These are phyloP conservation scores for Stylophora pistillata DNA, from an alignment of 64 coral and sea anemone genomes.

Conservation along the genomic window DNA sequence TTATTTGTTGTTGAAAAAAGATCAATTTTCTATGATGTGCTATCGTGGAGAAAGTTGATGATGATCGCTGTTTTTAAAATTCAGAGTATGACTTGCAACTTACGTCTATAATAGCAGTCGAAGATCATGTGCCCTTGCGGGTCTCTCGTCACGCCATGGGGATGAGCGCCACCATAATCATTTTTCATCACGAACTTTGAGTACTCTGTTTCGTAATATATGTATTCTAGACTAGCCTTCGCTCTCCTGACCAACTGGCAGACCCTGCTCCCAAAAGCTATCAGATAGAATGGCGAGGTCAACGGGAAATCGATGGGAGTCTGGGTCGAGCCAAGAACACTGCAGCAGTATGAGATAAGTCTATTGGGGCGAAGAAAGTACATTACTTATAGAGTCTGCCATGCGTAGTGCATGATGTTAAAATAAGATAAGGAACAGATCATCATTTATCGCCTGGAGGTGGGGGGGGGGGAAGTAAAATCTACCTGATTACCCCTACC, in stretches of 20 bases:
- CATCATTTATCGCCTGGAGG: too few species aligned
- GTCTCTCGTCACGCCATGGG: constrained; percentile 12
- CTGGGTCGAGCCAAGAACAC: constrained; percentile 28
- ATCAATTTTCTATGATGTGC: too few species aligned
- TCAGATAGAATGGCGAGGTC: constrained; percentile 57
- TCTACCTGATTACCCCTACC: too few species aligned
- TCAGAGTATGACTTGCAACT: background rate
- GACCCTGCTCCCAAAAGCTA: constrained; percentile 27
- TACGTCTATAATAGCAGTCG: constrained; percentile 74
- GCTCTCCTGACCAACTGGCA: constrained; percentile 70
- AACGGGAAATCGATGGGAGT: constrained; percentile 58
- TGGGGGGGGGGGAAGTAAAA: too few species aligned
- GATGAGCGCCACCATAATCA: constrained; percentile 47
- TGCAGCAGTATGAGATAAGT: constrained; percentile 66
- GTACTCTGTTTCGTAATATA: constrained; percentile 69
- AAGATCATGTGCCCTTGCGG: constrained; percentile 49
- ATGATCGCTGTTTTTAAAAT: background rate
- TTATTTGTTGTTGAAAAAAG: too few species aligned
- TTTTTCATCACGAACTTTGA: constrained; percentile 6
- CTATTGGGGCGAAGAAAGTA: background rate
- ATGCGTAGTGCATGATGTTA: too few species aligned
- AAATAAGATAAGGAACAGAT: too few species aligned
- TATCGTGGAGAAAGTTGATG: too few species aligned
- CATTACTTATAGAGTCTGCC: too few species aligned
- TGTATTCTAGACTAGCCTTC: constrained; percentile 32